phyloP scores from a whole-genome alignment of 2,113 vertebrate species.

The Pleuronectes platessa region DNA sequence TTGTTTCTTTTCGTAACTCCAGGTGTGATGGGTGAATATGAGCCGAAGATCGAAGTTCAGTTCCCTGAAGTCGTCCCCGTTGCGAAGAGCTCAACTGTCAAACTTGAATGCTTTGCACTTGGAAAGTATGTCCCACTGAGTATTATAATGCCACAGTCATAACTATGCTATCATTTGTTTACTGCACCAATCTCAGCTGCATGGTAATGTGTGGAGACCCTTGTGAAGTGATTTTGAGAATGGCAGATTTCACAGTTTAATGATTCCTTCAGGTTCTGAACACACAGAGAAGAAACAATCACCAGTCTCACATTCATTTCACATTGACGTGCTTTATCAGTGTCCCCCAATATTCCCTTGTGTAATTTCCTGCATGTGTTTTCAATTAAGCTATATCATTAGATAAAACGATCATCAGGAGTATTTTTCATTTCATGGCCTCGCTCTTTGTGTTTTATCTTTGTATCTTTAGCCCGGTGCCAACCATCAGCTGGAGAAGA shows the following conservation, averaged over 20 bases:
- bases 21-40: slow-evolving; percentile 98
- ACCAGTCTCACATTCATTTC: slow-evolving; percentile 2
- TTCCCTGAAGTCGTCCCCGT: slow-evolving; percentile 91
- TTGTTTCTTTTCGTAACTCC: slow-evolving; percentile 53
- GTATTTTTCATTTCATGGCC: slow-evolving; percentile 23
- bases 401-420: background rate
- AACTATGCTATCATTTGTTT: slow-evolving; percentile 28
- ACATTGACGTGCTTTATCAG: background rate
- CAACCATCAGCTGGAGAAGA: slow-evolving; percentile 90
- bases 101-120: slow-evolving; percentile 95
- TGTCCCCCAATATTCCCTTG: slow-evolving; percentile 14
- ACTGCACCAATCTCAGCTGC: slow-evolving; percentile 14
- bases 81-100: slow-evolving; percentile 90
- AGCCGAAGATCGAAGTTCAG: slow-evolving; percentile 98
- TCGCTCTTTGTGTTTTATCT: slow-evolving; percentile 15
- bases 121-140: slow-evolving; percentile 90
- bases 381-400: background rate
- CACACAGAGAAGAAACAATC: slow-evolving; percentile 4
- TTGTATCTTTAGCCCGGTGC: slow-evolving; percentile 85
- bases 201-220: slow-evolving; percentile 4
- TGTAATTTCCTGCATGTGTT: background rate
- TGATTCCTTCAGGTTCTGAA: slow-evolving; percentile 17
- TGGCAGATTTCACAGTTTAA: slow-evolving; percentile 29
- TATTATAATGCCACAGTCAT: background rate
- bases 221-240: slow-evolving; percentile 6